Percentiles rank a stretch among this genome's conserved stretches.
Conservation (phyloP, 2,113 vertebrate species). For the Heterotis niloticus region DNA sequence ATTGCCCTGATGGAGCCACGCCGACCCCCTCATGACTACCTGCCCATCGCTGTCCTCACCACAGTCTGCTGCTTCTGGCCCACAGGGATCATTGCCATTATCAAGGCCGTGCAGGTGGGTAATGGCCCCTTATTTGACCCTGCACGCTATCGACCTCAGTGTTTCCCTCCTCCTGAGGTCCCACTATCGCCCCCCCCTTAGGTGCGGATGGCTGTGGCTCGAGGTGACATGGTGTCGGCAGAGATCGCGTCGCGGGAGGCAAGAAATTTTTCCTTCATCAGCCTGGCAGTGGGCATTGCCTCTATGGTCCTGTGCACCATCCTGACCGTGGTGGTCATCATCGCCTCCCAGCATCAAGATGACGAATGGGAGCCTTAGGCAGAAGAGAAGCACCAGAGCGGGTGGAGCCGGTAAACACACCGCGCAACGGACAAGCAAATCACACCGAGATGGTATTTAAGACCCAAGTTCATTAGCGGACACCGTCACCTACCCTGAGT, state of each 20-base stretch:
- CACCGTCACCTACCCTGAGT: slow-evolving; percentile 32
- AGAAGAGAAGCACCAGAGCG: background rate
- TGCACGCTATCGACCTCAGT: background rate
- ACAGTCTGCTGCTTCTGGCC: slow-evolving; percentile 95
- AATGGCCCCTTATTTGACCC: too few relatives aligned
- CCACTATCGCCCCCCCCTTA: slow-evolving; percentile 38
- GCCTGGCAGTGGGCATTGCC: slow-evolving; percentile 85
- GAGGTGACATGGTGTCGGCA: slow-evolving; percentile 86
- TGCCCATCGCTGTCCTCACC: slow-evolving; percentile 88
- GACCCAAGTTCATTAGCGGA: background rate
- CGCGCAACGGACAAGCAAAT: slow-evolving; percentile 38
- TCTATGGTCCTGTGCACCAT: slow-evolving; percentile 91
- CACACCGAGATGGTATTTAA: slow-evolving; percentile 14
- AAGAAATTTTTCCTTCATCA: slow-evolving; percentile 94
- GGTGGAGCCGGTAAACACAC: slow-evolving; percentile 31
- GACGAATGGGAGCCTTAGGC: slow-evolving; percentile 84
- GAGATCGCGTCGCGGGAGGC: slow-evolving; percentile 89
- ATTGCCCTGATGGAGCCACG: slow-evolving; percentile 81
- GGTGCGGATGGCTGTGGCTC: slow-evolving; percentile 83
- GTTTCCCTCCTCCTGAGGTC: background rate
- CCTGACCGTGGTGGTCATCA: slow-evolving; percentile 89
- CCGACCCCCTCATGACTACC: slow-evolving; percentile 86
- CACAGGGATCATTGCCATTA: slow-evolving; percentile 87
- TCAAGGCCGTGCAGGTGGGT: slow-evolving; percentile 86
- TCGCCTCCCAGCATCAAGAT: slow-evolving; percentile 89